These are phyloP conservation scores for Scolopax rusticola DNA, from an alignment of 2,797 vertebrate species.

Conservation along the genomic window DNA sequence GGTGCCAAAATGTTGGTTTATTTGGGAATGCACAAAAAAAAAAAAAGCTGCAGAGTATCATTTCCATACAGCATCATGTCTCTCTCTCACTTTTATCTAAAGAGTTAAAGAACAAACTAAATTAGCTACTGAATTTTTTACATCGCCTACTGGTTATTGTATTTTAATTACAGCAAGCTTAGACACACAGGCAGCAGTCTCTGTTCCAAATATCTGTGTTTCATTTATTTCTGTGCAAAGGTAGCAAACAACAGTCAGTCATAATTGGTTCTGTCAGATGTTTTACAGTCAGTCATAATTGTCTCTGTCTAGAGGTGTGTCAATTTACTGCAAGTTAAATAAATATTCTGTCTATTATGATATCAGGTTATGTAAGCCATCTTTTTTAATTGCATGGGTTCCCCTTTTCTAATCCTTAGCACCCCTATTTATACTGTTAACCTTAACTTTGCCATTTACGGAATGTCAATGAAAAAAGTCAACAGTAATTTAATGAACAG, in stretches of 20 bases:
- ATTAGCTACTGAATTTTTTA: conserved; percentile 76
- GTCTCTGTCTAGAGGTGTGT: conserved; percentile 87
- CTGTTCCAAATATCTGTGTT: conserved; percentile 84
- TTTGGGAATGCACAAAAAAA: not conserved
- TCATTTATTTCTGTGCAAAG: conserved; percentile 85
- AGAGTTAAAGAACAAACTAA: conserved; percentile 72
- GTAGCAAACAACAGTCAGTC: conserved; percentile 88
- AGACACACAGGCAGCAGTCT: conserved; percentile 82
- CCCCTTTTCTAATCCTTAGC: conserved; percentile 74
- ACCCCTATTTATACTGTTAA: conserved; percentile 73
- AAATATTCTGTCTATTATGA: conserved; percentile 86
- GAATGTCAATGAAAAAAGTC: conserved; percentile 70
- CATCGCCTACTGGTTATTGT: conserved; percentile 80
- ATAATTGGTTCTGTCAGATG: conserved; percentile 88
- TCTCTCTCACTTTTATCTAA: conserved; percentile 53
- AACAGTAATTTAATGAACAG: conserved; percentile 64
- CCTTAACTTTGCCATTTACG: conserved; percentile 63
- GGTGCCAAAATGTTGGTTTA: not conserved
- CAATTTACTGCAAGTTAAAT: conserved; percentile 86
- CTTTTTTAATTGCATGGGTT: conserved; percentile 78
- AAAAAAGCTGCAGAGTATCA: not conserved
- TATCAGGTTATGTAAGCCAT: conserved; percentile 82
- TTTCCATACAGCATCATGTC: not conserved
- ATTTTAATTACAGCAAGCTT: conserved; percentile 80
- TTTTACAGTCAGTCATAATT: conserved; percentile 88